Conservation (phyloP, 2,888 invertebrate species). For the Thalpophila matura region DNA sequence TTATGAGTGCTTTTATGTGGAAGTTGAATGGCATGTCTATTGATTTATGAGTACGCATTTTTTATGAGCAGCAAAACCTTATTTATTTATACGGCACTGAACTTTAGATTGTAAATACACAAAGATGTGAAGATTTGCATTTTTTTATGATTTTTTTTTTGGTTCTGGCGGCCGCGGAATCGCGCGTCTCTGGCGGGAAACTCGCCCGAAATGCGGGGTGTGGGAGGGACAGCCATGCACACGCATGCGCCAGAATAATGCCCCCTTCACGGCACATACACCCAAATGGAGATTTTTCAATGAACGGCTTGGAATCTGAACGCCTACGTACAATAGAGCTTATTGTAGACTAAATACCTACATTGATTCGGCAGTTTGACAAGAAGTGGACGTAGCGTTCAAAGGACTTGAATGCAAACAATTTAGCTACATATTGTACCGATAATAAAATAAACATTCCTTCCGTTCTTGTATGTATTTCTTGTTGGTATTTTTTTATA, state of each 20-base stretch:
- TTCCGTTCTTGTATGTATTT: neutral
- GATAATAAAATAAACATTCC: neutral
- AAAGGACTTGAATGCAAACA: neutral
- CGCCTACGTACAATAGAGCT: slow-evolving; percentile 37
- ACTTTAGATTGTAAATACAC: slow-evolving; percentile 32
- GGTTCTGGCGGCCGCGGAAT: slow-evolving; percentile 64
- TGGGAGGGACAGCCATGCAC: slow-evolving; percentile 59
- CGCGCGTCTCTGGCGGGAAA: slow-evolving; percentile 81
- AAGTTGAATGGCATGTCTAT: slow-evolving; percentile 63
- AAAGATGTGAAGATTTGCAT: slow-evolving; percentile 32
- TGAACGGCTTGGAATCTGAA: slow-evolving; percentile 61
- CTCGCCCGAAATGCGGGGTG: slow-evolving; percentile 64
- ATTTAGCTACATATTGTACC: neutral
- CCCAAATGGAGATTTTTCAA: slow-evolving; percentile 67
- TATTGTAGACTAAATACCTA: slow-evolving; percentile 43
- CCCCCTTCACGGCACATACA: slow-evolving; percentile 53
- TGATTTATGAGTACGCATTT: slow-evolving; percentile 73
- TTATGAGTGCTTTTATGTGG: slow-evolving; percentile 67
- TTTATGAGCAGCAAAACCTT: slow-evolving; percentile 36
- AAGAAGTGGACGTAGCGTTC: slow-evolving; percentile 1
- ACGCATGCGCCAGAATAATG: slow-evolving; percentile 79
- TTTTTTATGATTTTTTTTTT: slow-evolving; percentile 54
- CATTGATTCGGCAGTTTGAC: slow-evolving; percentile 41
- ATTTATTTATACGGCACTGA: slow-evolving; percentile 26
- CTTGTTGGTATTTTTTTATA: neutral